A percentile compares a stretch with the other conserved stretches of the same genome.
Evolutionary conservation across 2,797 vertebrate species (phyloP).

Genomic region (Halcyon smyrnensis): DNA sequence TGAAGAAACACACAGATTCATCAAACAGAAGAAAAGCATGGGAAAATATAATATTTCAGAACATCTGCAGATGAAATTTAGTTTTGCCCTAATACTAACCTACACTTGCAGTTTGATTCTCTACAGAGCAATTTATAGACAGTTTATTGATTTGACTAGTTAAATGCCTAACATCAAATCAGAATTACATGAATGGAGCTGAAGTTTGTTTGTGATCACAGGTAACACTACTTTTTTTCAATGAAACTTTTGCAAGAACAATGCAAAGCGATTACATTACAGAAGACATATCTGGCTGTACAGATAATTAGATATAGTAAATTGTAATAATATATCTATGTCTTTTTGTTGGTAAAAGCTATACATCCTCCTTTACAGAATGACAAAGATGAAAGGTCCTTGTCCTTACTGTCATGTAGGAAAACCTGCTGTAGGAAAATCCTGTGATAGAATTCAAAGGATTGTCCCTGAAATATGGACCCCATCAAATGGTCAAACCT

Average conservation of each 20-base stretch:
- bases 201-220: background rate
- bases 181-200: background rate
- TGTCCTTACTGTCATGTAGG: background rate
- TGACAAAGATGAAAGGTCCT: background rate
- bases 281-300: background rate
- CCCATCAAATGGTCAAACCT: background rate
- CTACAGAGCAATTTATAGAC: background rate
- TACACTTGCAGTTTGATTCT: background rate
- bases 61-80: background rate
- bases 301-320: rapidly evolving
- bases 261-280: background rate
- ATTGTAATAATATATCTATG: rapidly evolving
- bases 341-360: background rate
- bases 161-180: background rate
- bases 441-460: background rate
- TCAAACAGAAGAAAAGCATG: background rate
- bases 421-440: background rate
- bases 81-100: background rate
- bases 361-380: background rate
- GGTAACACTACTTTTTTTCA: background rate
- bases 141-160: background rate
- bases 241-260: background rate
- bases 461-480: background rate
- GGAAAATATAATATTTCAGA: background rate
- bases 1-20: background rate